Base-by-base conservation (phyloP, 2,888 invertebrate genomes). In the Drosophila niveifrons region DNA sequence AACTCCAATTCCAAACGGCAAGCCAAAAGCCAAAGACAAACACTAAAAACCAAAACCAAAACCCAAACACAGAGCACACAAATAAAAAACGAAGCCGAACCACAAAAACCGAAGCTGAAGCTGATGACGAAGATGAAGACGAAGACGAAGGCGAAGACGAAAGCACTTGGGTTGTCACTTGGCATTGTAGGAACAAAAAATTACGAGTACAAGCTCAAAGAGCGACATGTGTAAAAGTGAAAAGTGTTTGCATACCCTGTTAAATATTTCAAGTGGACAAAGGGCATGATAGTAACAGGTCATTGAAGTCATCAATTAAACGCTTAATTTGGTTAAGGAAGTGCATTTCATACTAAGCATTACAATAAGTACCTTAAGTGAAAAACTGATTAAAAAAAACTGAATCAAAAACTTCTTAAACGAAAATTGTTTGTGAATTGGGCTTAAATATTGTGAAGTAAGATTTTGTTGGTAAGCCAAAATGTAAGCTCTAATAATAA, bases 171-270 rank as follows among this genome's bases (percentile, higher is more conserved):
- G 29, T 53, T 31, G 52, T 53, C 57, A 39, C 28, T 47, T 53
- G 36, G 15, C 23, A 50, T 39, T 53, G 36, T 36, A 48, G 44
- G 48, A 47, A 39, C 23, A 23, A 34, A 17, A 36, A 28, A 23
- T 31, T 28, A 11, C 15, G 31, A 50, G 31, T 31, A 10, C 18
- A 66, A 29, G 34, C 9, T 23, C 17, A 51, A 47, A 46, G 1
- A 52, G 29, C 18, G 41, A 51, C 52, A 65, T 65, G 71, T 71
- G 59, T 78, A 72, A 75, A 79, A 68, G 75, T 78, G 79, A 78
- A 72, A 75, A 79, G 44, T 57, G 31, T 39, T 63, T 18, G 15
- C 17, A 73, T 75, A 58, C 67, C 75, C 77, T 67, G 63, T 39
- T 50, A 41, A 61, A 7, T 2, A 1, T 3, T 6, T n/a, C 3